Conservation (phyloP, 2,888 invertebrate species). For the Pantelozetes paolii region DNA sequence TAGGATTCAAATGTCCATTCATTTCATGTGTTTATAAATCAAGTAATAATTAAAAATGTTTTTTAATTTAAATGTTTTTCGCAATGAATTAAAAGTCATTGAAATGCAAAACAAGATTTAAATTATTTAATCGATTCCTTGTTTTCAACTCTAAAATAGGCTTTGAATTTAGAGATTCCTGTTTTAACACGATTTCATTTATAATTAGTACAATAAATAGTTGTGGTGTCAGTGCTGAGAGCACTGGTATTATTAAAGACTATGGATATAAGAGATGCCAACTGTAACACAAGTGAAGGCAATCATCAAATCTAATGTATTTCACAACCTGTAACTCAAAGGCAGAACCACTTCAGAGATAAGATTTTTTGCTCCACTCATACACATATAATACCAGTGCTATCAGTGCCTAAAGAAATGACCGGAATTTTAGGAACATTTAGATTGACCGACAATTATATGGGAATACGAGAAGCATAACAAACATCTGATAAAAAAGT, state of each 20-base stretch:
- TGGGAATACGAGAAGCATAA: conserved; percentile 4
- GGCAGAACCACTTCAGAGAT: neutral
- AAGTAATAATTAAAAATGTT: neutral
- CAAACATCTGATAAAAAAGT: conserved; percentile 11
- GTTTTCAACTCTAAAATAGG: neutral
- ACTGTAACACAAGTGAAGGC: conserved; percentile 12
- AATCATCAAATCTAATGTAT: conserved; percentile 20
- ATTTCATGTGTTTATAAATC: neutral
- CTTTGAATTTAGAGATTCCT: neutral
- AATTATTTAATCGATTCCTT: conserved; percentile 1
- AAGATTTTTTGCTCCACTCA: neutral
- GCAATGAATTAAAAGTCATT: too few relatives aligned
- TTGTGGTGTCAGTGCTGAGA: neutral
- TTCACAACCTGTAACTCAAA: conserved; percentile 23
- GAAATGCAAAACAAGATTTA: neutral
- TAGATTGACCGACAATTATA: neutral
- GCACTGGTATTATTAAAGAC: neutral
- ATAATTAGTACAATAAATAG: conserved; percentile 2
- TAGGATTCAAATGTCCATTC: too few relatives aligned
- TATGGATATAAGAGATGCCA: conserved; percentile 3
- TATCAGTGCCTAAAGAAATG: neutral
- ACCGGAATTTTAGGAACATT: conserved; percentile 7
- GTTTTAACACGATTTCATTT: neutral
- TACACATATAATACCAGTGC: neutral
- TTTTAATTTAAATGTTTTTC: neutral